Conservation (phyloP, 2,888 invertebrate genomes). For the Drosophila fulvimacula region DNA sequence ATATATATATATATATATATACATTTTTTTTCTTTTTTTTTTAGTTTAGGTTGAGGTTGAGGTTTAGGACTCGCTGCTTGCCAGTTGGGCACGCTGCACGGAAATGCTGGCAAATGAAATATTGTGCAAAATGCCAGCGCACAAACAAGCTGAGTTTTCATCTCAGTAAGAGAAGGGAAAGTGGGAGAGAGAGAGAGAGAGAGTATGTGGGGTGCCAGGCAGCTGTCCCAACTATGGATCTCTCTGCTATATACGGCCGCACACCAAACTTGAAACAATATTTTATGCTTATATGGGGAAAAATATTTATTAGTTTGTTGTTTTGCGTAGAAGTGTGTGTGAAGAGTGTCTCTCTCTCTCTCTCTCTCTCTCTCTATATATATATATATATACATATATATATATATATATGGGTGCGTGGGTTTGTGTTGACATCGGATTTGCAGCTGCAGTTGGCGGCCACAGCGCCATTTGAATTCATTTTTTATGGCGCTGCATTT, state of each 20-base stretch:
- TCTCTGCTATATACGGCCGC: slow-evolving; percentile 37
- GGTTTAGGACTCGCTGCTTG: slow-evolving; percentile 20
- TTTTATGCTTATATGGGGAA: slow-evolving; percentile 71
- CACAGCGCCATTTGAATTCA: slow-evolving; percentile 44
- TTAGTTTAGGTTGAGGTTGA: slow-evolving; percentile 11
- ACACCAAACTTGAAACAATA: slow-evolving; percentile 62
- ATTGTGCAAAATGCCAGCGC: slow-evolving; percentile 59
- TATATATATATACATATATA: no score
- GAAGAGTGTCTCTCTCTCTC: not conserved
- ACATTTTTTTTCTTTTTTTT: not conserved
- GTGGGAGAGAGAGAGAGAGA: not conserved
- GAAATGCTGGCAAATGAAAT: slow-evolving; percentile 70
- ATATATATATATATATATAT: no score
- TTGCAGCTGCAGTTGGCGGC: slow-evolving; percentile 45
- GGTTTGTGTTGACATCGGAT: slow-evolving; percentile 29
- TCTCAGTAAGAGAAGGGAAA: slow-evolving; percentile 21
- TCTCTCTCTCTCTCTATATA: not conserved
- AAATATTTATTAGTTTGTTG: slow-evolving; percentile 77
- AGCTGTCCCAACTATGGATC: slow-evolving; percentile 25
- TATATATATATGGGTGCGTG: slow-evolving; percentile 9
- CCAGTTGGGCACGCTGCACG: slow-evolving; percentile 37
- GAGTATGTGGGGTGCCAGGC: slow-evolving; percentile 2
- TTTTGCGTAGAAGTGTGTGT: slow-evolving; percentile 22
- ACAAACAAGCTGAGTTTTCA: slow-evolving; percentile 61
- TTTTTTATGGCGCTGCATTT: slow-evolving; percentile 52